Conservation (phyloP, 2,888 invertebrate genomes). For the Aleiodes leptofemur region DNA sequence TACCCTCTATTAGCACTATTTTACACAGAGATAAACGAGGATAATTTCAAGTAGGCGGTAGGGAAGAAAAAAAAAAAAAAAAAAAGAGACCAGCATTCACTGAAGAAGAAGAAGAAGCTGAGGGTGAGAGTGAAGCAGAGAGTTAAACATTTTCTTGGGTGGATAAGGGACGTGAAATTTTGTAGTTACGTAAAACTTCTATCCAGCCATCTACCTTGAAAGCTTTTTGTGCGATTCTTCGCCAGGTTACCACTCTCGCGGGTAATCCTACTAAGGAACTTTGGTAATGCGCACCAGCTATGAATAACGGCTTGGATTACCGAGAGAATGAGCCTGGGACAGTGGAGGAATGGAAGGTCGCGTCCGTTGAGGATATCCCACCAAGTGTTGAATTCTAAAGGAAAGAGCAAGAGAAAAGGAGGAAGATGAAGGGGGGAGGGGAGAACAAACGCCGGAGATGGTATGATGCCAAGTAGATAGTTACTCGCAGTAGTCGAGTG, state of each 20-base stretch:
- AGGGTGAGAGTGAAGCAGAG: slow-evolving; percentile 27
- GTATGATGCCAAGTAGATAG: slow-evolving; percentile 24
- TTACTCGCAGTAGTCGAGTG: neutral
- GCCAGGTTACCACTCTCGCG: slow-evolving; percentile 56
- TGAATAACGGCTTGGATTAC: slow-evolving; percentile 67
- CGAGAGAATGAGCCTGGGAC: slow-evolving; percentile 45
- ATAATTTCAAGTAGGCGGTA: slow-evolving; percentile 1
- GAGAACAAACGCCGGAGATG: slow-evolving; percentile 28
- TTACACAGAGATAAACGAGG: slow-evolving; percentile 23
- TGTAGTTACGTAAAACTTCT: slow-evolving; percentile 48
- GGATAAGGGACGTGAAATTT: slow-evolving; percentile 41
- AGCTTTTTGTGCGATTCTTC: slow-evolving; percentile 50
- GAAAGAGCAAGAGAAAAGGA: slow-evolving; percentile 1
- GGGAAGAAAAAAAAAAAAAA: neutral
- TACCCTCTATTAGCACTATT: slow-evolving; percentile 28
- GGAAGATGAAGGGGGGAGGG: neutral
- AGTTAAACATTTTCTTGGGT: slow-evolving; percentile 31
- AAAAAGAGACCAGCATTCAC: too few species aligned
- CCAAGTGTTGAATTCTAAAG: slow-evolving; percentile 34
- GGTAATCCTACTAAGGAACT: slow-evolving; percentile 68
- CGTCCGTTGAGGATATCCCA: slow-evolving; percentile 31
- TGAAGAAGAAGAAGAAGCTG: neutral
- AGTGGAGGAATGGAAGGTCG: slow-evolving; percentile 36
- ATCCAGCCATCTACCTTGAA: slow-evolving; percentile 13
- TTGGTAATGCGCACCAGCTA: slow-evolving; percentile 64